Evolutionary conservation across 2,888 invertebrate genomes (phyloP).

Genomic region (Patella depressa): DNA sequence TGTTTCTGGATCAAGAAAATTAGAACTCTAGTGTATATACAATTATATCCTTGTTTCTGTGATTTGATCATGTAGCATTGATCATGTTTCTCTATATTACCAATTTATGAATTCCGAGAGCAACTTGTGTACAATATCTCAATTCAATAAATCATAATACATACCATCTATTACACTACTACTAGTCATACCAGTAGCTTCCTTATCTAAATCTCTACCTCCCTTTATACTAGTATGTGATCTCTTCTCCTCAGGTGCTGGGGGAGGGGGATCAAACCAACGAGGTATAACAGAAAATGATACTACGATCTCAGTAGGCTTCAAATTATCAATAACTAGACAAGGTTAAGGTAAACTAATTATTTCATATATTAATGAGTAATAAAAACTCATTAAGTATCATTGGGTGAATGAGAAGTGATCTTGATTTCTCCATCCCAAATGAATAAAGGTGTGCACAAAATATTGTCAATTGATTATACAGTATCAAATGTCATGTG

Average conservation of each 20-base stretch:
- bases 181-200: conserved; percentile 57
- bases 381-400: too few species aligned
- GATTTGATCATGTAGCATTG: neutral
- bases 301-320: conserved; percentile 69
- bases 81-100: neutral
- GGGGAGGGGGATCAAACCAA: conserved; percentile 66
- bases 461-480: too few species aligned
- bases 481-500: too few species aligned
- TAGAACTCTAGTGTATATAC: too few species aligned
- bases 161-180: conserved; percentile 58
- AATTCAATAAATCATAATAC: neutral
- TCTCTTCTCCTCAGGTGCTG: conserved; percentile 56
- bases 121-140: too few species aligned
- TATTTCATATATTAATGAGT: too few species aligned
- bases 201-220: conserved; percentile 60
- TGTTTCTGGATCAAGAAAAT: too few species aligned
- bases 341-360: conserved; percentile 39
- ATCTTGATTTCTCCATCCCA: too few species aligned
- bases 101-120: neutral
- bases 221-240: conserved; percentile 55
- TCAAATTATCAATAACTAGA: conserved; percentile 69
- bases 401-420: too few species aligned
- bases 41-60: too few species aligned
- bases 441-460: too few species aligned
- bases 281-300: conserved; percentile 66